Conservation (phyloP, 2,888 invertebrate genomes). For the Dichetophora obliterata region DNA sequence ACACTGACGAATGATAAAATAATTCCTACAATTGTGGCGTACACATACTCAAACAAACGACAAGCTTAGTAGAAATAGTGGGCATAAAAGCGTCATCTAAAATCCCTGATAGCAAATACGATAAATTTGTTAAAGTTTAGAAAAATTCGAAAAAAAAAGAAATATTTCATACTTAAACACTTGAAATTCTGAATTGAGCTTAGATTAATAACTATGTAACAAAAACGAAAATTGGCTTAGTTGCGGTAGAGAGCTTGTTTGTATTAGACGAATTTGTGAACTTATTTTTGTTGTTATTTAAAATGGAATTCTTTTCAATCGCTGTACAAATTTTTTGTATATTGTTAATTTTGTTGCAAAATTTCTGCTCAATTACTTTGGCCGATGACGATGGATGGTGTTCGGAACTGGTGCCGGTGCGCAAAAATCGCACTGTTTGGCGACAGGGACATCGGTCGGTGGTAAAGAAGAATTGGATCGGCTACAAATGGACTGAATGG, state of each 20-base stretch:
- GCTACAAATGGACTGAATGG: background rate
- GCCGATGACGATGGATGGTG: constrained; percentile 8
- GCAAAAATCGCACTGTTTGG: background rate
- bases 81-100: background rate
- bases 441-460: background rate
- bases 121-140: constrained; percentile 2
- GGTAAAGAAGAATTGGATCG: background rate
- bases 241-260: background rate
- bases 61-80: background rate
- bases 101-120: background rate
- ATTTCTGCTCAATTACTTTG: background rate
- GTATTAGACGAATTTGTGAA: background rate
- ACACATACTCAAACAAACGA: background rate
- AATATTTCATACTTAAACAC: background rate
- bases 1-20: too few relatives aligned
- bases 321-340: background rate
- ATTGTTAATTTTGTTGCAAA: background rate
- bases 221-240: background rate
- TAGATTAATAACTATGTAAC: background rate
- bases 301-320: background rate
- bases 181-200: background rate
- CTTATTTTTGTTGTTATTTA: too few relatives aligned
- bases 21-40: too few relatives aligned
- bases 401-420: background rate
- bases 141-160: background rate